A percentile compares a stretch with the other conserved stretches of the same genome.
These are phyloP conservation scores for Metopia argyrocephala DNA, from an alignment of 2,888 invertebrate genomes.

Conservation along the genomic window DNA sequence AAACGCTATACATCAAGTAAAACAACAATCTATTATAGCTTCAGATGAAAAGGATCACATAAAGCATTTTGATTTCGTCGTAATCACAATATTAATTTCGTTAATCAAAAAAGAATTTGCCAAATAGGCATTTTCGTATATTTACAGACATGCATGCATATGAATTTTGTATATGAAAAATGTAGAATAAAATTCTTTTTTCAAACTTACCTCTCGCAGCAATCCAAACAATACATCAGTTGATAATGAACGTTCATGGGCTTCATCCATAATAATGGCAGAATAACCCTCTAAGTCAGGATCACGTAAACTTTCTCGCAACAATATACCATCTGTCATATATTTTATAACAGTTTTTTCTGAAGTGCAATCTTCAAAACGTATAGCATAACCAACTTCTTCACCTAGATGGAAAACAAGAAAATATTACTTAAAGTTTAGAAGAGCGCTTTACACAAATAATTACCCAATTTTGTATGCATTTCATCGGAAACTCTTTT, in stretches of 20 bases:
- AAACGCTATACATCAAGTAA: too few relatives aligned
- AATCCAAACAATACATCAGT: slow-evolving; percentile 99
- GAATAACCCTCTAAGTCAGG: slow-evolving; percentile 98
- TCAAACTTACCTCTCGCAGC: slow-evolving; percentile 88
- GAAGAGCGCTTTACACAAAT: not conserved
- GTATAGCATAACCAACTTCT: slow-evolving; percentile 98
- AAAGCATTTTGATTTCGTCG: too few relatives aligned
- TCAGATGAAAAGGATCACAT: too few relatives aligned
- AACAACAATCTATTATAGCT: too few relatives aligned
- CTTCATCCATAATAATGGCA: slow-evolving; percentile 99
- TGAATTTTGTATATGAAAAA: not conserved
- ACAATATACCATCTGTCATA: slow-evolving; percentile 99
- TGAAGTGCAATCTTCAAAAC: slow-evolving; percentile 99
- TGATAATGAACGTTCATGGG: slow-evolving; percentile 97
- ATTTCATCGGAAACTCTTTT: slow-evolving; percentile 99
- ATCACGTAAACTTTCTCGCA: slow-evolving; percentile 96
- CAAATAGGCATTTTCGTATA: too few relatives aligned
- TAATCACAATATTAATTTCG: too few relatives aligned
- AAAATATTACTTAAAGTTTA: not conserved
- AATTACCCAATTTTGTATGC: slow-evolving; percentile 88
- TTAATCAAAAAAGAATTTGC: too few relatives aligned
- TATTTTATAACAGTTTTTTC: slow-evolving; percentile 96
- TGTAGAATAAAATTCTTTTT: not conserved
- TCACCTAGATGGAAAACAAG: slow-evolving; percentile 80
- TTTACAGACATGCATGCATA: too few relatives aligned